These are phyloP conservation scores for Cotesia typhae DNA, from an alignment of 1,140 invertebrate species.

Conservation along the genomic window DNA sequence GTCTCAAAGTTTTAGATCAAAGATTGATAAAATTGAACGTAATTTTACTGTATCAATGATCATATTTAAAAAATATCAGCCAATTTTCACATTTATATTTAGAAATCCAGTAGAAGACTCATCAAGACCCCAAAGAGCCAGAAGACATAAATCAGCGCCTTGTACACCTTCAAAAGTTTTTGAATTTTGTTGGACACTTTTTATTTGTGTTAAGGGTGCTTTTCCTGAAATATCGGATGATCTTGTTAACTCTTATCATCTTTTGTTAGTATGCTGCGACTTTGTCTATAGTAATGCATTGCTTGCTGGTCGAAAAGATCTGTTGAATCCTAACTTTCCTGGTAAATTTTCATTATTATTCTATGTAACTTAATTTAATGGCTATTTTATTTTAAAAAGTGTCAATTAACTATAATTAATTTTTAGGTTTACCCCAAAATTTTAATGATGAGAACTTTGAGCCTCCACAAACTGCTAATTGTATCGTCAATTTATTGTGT, in stretches of 20 bases:
- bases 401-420: constrained; percentile 11
- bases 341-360: constrained; percentile 66
- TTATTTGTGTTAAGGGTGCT: constrained; percentile 89
- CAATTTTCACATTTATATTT: constrained; percentile 88
- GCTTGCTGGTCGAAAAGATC: constrained; percentile 80
- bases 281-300: constrained; percentile 89
- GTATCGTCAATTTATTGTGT: constrained; percentile 86
- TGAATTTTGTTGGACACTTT: constrained; percentile 93
- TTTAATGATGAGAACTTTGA: constrained; percentile 76
- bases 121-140: constrained; percentile 67
- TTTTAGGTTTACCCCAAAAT: constrained; percentile 75
- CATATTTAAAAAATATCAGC: constrained; percentile 92
- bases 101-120: constrained; percentile 71
- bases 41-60: constrained; percentile 96
- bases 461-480: constrained; percentile 73
- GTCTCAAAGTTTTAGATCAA: constrained; percentile 82
- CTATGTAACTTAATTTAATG: constrained; percentile 7
- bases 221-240: constrained; percentile 87
- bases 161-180: constrained; percentile 85
- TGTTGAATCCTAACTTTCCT: constrained; percentile 85
- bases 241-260: constrained; percentile 93
- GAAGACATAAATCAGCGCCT: constrained; percentile 76
- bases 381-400: constrained; percentile 19
- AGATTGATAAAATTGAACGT: constrained; percentile 86
- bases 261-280: constrained; percentile 90